phyloP scores from a whole-genome alignment of 2,888 invertebrate species.

The Odontothrips loti region DNA sequence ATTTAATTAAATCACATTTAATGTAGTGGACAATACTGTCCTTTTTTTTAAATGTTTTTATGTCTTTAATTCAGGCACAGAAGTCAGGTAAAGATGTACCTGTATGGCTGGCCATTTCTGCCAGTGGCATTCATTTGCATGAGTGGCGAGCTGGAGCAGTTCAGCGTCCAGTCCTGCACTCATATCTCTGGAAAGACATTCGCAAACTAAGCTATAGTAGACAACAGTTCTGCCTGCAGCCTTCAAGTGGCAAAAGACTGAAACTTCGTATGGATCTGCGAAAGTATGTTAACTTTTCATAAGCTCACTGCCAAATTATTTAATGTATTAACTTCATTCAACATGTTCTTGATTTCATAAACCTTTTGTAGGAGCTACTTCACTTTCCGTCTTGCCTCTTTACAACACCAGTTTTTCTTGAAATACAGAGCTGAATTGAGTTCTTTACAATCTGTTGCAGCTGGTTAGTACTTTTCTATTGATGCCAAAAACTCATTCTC shows the following conservation, averaged over 20 bases:
- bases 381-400: slow-evolving; percentile 70
- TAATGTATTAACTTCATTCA: slow-evolving; percentile 27
- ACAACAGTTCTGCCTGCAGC: slow-evolving; percentile 58
- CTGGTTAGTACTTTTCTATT: slow-evolving; percentile 42
- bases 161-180: slow-evolving; percentile 41
- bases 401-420: slow-evolving; percentile 72
- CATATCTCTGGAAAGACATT: slow-evolving; percentile 66
- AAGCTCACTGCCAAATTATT: slow-evolving; percentile 11
- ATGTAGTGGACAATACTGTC: not conserved
- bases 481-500: not conserved
- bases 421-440: slow-evolving; percentile 67
- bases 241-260: slow-evolving; percentile 23
- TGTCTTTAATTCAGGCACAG: slow-evolving; percentile 48
- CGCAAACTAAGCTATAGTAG: slow-evolving; percentile 73
- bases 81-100: slow-evolving; percentile 55
- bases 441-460: slow-evolving; percentile 59
- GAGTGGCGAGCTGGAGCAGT: slow-evolving; percentile 48
- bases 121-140: slow-evolving; percentile 60
- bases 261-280: not conserved
- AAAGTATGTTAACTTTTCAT: not conserved
- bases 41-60: not conserved
- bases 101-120: slow-evolving; percentile 60
- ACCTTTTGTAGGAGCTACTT: slow-evolving; percentile 60
- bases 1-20: not conserved
- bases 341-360: slow-evolving; percentile 28